Base-by-base conservation (phyloP, 1,140 invertebrate species). In the Macrobrachium nipponense region DNA sequence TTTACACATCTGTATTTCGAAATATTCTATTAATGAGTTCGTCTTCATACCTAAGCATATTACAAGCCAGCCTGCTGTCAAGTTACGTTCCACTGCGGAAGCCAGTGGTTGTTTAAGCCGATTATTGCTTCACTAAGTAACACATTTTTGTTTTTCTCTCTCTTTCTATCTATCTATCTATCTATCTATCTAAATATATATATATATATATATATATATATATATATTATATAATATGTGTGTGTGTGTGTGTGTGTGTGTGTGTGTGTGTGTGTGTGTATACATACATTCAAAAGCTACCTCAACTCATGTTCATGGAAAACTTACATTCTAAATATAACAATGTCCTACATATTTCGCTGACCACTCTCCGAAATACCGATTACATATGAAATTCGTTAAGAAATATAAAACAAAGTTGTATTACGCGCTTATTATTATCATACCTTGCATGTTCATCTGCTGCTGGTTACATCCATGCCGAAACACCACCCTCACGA, bases 401-500 rank as follows among this genome's bases (percentile, higher is more conserved):
- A 51, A 3, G 51, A 51, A 51, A 12, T 51, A 2, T 51, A 12
- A 51, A 0, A 51, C 12, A 7, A 51, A 0, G 7, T 51, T 0
- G 0, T 6, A 12, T 51, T 51, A 51, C 12, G 0, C 15, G 10
- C 12, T 0, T 36, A 70, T 0, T 36, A 70, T 15, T n/a, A 0
- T 15, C 68, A 27, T 59, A 82, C 80, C 80, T 60, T 66, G 51
- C 58, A 58, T 36, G 18, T 82, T 27, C 11, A 80, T 61, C 7
- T 43, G 62, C 62, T 80, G 79, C 18, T 82, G 51, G 66, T 15
- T 60, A 58, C 80, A 72, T 68, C 51, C 51, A 51, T 82, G 80
- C 6, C 68, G 8, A 58, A 82, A 82, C 8, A 82, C 80, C 7
- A 82, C 80, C 20, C 80, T 62, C 2, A 82, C 80, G 80, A 82